Evolutionary conservation across 1,140 invertebrate species (phyloP).

Genomic region (Bactericera cockerelli): DNA sequence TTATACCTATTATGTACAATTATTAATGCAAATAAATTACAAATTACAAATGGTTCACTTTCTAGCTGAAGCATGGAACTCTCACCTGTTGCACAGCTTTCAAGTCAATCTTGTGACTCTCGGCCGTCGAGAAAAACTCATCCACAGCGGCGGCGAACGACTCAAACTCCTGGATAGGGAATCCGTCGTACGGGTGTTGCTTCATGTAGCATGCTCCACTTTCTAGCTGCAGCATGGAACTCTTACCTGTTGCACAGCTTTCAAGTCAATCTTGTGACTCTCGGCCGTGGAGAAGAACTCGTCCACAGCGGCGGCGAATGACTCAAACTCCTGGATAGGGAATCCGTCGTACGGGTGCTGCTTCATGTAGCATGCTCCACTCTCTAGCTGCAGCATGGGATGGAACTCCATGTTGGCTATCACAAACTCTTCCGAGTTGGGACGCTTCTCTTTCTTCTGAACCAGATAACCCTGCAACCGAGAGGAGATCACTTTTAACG

Average conservation of each 20-base stretch:
- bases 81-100: constrained; percentile 66
- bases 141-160: constrained; percentile 82
- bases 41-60: no score
- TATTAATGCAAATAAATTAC: no score
- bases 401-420: constrained; percentile 82
- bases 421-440: constrained; percentile 42
- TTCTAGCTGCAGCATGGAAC: no score
- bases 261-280: constrained; percentile 87
- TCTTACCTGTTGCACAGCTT: constrained; percentile 62
- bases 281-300: constrained; percentile 93
- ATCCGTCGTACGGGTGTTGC: no score
- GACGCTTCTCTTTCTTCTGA: constrained; percentile 64
- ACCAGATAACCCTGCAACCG: constrained; percentile 76
- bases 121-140: constrained; percentile 90
- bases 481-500: no score
- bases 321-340: constrained; percentile 48
- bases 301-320: constrained; percentile 82
- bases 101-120: constrained; percentile 89
- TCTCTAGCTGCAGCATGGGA: constrained; percentile 42
- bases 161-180: constrained; percentile 47
- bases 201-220: no score
- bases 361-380: constrained; percentile 33
- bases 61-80: no score
- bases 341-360: constrained; percentile 47
- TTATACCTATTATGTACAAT: no score